A percentile compares a stretch with the other conserved stretches of the same genome.
Evolutionary conservation across 2,888 invertebrate genomes (phyloP).

Genomic region (Penaeus monodon): DNA sequence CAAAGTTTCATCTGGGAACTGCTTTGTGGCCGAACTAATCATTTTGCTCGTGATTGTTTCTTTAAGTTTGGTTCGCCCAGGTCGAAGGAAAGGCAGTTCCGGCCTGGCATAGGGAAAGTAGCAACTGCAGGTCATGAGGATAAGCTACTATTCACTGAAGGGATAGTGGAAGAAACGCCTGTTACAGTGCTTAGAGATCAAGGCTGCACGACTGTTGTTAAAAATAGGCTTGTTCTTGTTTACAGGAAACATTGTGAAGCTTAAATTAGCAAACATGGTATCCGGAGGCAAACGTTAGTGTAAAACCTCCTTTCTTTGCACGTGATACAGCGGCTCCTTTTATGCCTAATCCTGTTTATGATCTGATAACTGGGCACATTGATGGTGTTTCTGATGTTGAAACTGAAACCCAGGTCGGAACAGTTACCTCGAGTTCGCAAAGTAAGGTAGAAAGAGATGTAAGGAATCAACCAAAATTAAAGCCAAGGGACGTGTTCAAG

Average conservation of each 20-base stretch:
- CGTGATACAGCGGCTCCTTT: neutral
- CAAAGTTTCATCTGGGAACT: too few relatives aligned
- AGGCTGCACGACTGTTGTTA: neutral
- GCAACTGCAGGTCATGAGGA: neutral
- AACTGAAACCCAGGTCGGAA: neutral
- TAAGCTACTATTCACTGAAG: too few relatives aligned
- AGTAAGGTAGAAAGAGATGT: neutral
- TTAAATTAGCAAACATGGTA: neutral
- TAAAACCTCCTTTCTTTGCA: neutral
- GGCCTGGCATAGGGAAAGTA: neutral
- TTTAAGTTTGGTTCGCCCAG: neutral
- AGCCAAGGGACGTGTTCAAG: neutral
- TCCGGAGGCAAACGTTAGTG: neutral
- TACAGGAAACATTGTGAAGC: neutral
- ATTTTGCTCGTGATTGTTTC: neutral
- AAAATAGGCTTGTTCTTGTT: neutral
- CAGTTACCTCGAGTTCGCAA: neutral
- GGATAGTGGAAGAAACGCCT: too few relatives aligned
- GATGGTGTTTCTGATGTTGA: neutral
- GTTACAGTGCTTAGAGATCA: neutral
- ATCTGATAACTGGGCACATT: conserved; percentile 10
- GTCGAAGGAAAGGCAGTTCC: neutral
- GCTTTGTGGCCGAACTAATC: conserved; percentile 9
- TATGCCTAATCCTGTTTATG: neutral
- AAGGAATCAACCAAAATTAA: neutral